Base-by-base conservation (phyloP, 2,797 vertebrate species). In the Oreochromis mossambicus region DNA sequence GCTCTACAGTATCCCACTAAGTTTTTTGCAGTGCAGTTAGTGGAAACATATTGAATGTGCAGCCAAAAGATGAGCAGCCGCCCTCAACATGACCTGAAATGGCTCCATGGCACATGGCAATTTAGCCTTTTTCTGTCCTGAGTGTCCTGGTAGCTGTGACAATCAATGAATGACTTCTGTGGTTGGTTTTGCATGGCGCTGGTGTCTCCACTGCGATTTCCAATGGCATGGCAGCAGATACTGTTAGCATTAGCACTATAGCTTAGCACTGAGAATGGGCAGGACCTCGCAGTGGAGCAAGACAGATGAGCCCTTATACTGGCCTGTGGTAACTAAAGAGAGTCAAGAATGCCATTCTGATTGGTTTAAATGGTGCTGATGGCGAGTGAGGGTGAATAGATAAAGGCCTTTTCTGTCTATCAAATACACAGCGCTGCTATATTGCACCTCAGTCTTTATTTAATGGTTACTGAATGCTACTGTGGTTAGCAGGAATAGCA, bases 211-310 rank as follows among this genome's bases (percentile, higher is more conserved):
- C 95, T 96, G 95, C 90, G 95, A 95, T 89, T 87, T 95, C 95
- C 93, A 91, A 43, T 80, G 87, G 95, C 95, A 96, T 96, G 95
- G 93, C 93, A 88, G 89, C 92, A 93, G 91, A 82, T 66, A 48
- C 80, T 77, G 77, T 92, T 92, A 91, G 91, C 89, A 88, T 90
- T 92, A 89, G 91, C 85, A 86, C 82, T 68, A 73, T 94, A 93
- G 92, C 91, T 93, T 91, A 93, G 92, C 91, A 87, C 29, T 89
- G 90, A 84, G 94, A 95, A 96, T 96, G 95, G 87, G 91, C 91
- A 91, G 94, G 95, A 94, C 85, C 93, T 96, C 95, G 87, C 95
- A 96, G 95, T 95, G 95, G 95, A 95, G 94, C 84, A 93, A 94
- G 95, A 95, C 95, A 95, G 94, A 96, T 80, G 92, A 95, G 94